These are phyloP conservation scores for Leptinotarsa texana DNA, from an alignment of 1,140 invertebrate species.

Conservation along the genomic window DNA sequence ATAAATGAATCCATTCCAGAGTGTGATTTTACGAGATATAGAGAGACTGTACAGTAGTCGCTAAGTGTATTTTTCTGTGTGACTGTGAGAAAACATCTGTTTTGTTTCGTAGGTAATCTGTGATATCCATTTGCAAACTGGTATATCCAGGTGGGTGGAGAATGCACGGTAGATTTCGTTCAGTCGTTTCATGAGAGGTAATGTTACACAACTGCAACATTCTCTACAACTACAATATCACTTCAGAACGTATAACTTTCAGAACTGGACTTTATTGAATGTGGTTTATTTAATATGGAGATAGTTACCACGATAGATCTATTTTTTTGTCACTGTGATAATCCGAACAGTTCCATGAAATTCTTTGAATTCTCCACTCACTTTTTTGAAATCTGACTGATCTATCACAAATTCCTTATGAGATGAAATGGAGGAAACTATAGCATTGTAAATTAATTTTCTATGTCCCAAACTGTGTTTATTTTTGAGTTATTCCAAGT, in stretches of 20 bases:
- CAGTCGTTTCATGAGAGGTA: neutral
- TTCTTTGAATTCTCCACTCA: neutral
- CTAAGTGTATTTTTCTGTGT: conserved; percentile 38
- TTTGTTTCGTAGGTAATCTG: conserved; percentile 37
- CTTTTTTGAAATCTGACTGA: neutral
- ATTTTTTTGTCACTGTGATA: too few relatives aligned
- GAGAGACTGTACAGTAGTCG: conserved; percentile 51
- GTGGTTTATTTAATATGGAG: too few relatives aligned
- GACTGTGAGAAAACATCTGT: conserved; percentile 7
- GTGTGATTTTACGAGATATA: conserved; percentile 51
- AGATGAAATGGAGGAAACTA: conserved; percentile 11
- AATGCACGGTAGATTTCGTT: neutral
- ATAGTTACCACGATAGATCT: too few relatives aligned
- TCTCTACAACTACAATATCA: neutral
- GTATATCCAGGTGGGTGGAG: neutral
- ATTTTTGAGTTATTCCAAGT: neutral
- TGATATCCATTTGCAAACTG: conserved; percentile 23
- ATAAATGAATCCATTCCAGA: conserved; percentile 54
- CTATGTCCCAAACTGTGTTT: neutral
- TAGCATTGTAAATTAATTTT: neutral
- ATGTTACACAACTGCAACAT: neutral
- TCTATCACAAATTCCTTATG: conserved; percentile 25
- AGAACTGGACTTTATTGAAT: too few relatives aligned
- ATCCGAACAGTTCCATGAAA: too few relatives aligned
- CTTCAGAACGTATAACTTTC: neutral